Evolutionary conservation across 2,888 invertebrate genomes (phyloP), one percentile per base, ranked within the genome.

Genomic region (Apamea epomidion): DNA sequence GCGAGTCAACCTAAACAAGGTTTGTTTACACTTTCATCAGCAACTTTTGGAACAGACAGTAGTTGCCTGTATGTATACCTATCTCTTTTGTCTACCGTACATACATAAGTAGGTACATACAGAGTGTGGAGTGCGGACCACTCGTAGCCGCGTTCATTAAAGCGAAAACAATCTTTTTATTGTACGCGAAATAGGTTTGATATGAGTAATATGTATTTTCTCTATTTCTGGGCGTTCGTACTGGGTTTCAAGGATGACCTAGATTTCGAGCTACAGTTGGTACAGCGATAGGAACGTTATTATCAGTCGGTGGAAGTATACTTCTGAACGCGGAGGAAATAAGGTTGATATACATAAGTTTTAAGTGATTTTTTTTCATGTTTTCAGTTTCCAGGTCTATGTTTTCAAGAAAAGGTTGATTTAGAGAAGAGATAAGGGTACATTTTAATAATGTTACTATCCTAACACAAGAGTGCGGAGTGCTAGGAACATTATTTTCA

Each of bases 91-190:
- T 45, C 54, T 37, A 42, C 70, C 29, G 37, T 83, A 78, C 65
- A 54, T 67, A 67, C 58, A 29, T 29, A 67, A 37, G 45, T 71
- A 70, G 18, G 32, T 69, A 58, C 32, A 75, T 58, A 48, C 48
- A 12, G 25, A 79, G 29, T 58, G 42, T 42, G 68, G 65, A 78
- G 69, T 42, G 42, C 45, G 77, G 58, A 68, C 65, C 65, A 62
- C n/a, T 78, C 60, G 74, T 48, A 62, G 68, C 77, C 32, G 58
- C 76, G 85, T 83, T 85, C 86, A 86, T 86, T 86, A 85, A 86
- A 86, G 87, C 80, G 48, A 73, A 83, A 85, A 83, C 83, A 79
- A 86, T 77, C 25, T 80, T 85, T 85, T 86, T 85, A 77, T 77
- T 85, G 72, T 80, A 69, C 62, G 68, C 72, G 76, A 72, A 83